phyloP scores from a whole-genome alignment of 2,113 vertebrate genomes.

The Geococcyx californianus region DNA sequence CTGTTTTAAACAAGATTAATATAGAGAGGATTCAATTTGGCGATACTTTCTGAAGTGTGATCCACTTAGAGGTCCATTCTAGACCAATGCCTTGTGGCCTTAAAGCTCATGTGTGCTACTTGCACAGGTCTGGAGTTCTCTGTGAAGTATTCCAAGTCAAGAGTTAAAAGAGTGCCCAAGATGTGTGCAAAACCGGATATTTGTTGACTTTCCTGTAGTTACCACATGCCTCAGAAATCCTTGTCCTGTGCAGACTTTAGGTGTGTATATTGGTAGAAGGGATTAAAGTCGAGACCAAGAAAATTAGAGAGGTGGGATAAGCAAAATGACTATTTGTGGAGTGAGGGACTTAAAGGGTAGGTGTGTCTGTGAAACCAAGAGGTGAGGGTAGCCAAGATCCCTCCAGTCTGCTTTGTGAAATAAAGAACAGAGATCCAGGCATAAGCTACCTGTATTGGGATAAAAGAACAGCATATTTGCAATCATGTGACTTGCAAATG shows the following conservation, averaged over 20 bases:
- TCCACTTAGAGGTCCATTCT: not conserved
- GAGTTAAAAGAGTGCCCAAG: not conserved
- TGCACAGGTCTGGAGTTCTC: not conserved
- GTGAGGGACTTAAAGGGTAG: not conserved
- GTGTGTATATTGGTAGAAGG: not conserved
- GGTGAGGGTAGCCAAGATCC: not conserved
- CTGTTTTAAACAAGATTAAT: not conserved
- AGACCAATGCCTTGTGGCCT: not conserved
- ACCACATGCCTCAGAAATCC: not conserved
- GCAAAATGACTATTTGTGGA: not conserved
- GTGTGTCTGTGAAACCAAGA: not conserved
- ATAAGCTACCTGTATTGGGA: not conserved
- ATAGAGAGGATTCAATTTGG: not conserved
- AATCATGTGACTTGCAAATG: not conserved
- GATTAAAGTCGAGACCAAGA: not conserved
- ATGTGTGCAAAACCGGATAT: not conserved
- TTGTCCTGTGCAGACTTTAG: not conserved
- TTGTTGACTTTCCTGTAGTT: not conserved
- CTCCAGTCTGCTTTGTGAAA: not conserved
- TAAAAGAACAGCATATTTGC: not conserved
- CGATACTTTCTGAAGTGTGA: not conserved
- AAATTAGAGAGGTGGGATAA: not conserved
- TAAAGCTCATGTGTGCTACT: not conserved
- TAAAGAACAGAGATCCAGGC: not conserved
- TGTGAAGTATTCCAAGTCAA: not conserved